Conservation (phyloP, 2,888 invertebrate genomes). For the Euplexia lucipara region DNA sequence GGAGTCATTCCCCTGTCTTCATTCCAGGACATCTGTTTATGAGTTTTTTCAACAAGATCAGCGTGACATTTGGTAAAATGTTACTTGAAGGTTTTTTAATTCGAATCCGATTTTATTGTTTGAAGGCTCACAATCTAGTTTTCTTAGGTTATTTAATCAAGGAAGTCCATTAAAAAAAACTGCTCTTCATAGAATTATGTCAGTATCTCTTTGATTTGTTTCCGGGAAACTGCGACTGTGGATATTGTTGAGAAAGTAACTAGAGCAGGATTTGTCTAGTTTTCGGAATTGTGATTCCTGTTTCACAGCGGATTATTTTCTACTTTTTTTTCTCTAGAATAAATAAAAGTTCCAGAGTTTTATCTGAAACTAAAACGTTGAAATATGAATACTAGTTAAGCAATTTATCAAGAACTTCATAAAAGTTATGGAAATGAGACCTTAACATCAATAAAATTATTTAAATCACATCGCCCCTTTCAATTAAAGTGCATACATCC, state of each 20-base stretch:
- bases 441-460: conserved; percentile 78
- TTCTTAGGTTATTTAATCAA: conserved; percentile 17
- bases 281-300: background rate
- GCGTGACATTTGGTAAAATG: conserved; percentile 85
- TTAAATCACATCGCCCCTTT: conserved; percentile 82
- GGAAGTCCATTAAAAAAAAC: background rate
- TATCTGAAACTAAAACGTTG: background rate
- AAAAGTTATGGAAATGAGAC: conserved; percentile 58
- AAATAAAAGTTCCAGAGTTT: too few relatives aligned
- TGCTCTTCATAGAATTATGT: background rate
- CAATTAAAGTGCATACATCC: conserved; percentile 81
- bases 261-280: background rate
- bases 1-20: conserved; percentile 45
- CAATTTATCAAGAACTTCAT: conserved; percentile 20
- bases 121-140: conserved; percentile 7
- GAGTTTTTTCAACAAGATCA: conserved; percentile 76
- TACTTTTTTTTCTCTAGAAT: background rate
- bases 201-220: background rate
- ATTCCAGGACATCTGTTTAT: conserved; percentile 81
- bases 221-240: background rate
- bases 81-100: conserved; percentile 80
- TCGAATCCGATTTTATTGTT: conserved; percentile 64
- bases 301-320: background rate
- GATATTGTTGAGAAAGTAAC: background rate
- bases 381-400: background rate